These are phyloP conservation scores for Plutomurus gul DNA, from an alignment of 1,140 invertebrate genomes.

Conservation along the genomic window DNA sequence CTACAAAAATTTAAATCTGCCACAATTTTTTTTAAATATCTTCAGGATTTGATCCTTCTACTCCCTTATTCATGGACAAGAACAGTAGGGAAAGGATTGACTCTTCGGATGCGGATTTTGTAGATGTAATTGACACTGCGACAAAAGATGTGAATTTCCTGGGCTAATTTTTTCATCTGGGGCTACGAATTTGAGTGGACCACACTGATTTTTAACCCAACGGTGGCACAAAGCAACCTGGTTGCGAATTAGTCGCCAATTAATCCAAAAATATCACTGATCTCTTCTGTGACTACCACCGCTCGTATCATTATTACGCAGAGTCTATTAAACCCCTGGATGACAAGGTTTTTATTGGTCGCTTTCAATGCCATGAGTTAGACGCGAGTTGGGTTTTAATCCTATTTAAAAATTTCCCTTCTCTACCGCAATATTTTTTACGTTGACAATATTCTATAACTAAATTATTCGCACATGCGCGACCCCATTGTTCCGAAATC, in stretches of 20 bases:
- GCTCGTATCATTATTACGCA: not conserved
- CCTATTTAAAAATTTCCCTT: too few relatives aligned
- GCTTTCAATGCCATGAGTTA: not conserved
- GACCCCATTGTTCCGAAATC: too few relatives aligned
- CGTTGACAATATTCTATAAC: too few relatives aligned
- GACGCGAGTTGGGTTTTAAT: too few relatives aligned
- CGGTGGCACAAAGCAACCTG: not conserved
- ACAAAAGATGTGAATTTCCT: too few relatives aligned
- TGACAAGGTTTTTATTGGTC: not conserved
- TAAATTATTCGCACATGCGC: too few relatives aligned
- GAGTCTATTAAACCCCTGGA: not conserved
- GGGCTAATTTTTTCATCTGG: not conserved
- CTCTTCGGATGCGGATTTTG: slow-evolving; percentile 62
- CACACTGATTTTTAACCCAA: not conserved
- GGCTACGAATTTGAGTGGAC: not conserved
- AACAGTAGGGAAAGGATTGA: slow-evolving; percentile 61
- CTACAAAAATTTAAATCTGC: too few relatives aligned
- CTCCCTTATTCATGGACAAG: slow-evolving; percentile 52
- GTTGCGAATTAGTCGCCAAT: not conserved
- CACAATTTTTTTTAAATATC: too few relatives aligned
- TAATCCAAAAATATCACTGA: not conserved
- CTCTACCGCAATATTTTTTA: too few relatives aligned
- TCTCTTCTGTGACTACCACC: not conserved
- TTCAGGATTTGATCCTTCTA: slow-evolving; percentile 55
- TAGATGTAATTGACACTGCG: slow-evolving; percentile 65